These are phyloP conservation scores for Baccha elongata DNA, from an alignment of 2,888 invertebrate species.

Conservation along the genomic window DNA sequence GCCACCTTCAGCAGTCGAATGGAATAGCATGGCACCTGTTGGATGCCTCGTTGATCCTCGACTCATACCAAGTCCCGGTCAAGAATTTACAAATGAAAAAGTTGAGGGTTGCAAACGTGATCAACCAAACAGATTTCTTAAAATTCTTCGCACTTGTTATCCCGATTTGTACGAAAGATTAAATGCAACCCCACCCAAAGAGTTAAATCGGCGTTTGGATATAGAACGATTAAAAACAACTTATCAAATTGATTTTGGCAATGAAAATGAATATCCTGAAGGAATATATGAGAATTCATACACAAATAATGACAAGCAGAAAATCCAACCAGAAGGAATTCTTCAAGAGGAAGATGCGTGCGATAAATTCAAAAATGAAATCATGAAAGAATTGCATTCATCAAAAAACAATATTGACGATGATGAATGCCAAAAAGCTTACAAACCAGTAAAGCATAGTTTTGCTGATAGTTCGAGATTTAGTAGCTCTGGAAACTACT, in stretches of 20 bases:
- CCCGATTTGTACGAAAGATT: constrained; percentile 84
- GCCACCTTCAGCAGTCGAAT: constrained; percentile 77
- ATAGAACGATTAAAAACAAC: constrained; percentile 84
- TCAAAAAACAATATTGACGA: constrained; percentile 69
- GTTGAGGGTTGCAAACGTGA: constrained; percentile 76
- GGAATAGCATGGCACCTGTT: constrained; percentile 81
- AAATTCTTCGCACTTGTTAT: constrained; percentile 82
- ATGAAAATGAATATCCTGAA: constrained; percentile 79
- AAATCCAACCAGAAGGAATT: constrained; percentile 75
- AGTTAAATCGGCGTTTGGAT: constrained; percentile 83
- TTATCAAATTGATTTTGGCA: constrained; percentile 85
- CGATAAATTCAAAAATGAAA: constrained; percentile 77
- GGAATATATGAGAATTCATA: constrained; percentile 78
- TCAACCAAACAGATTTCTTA: constrained; percentile 80
- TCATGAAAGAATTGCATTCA: constrained; percentile 77
- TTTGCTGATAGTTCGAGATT: constrained; percentile 78
- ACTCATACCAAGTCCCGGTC: constrained; percentile 77
- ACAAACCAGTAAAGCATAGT: constrained; percentile 78
- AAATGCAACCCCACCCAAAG: constrained; percentile 83
- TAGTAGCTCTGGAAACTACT: constrained; percentile 77
- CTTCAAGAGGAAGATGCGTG: constrained; percentile 76
- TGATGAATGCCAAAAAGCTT: constrained; percentile 76
- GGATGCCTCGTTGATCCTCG: constrained; percentile 79
- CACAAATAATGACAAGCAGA: constrained; percentile 75
- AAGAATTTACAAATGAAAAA: constrained; percentile 65